Conservation (phyloP, 2,113 vertebrate genomes). For the Phainopepla nitens region DNA sequence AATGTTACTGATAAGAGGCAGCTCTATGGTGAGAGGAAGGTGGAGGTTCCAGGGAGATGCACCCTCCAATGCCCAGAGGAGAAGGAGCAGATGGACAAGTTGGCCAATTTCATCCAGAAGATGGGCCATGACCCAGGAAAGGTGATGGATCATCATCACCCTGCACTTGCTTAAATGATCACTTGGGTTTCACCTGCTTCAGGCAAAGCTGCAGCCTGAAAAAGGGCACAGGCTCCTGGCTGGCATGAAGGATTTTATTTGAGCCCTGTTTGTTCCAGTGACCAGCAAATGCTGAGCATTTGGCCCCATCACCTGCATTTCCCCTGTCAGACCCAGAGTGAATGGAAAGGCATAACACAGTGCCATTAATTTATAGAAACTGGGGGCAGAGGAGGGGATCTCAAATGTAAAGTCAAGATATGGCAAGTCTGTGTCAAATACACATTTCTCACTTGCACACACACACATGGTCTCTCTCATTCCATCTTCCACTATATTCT, state of each 20-base stretch:
- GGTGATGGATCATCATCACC: neutral
- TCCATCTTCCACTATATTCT: neutral
- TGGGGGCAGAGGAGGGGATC: neutral
- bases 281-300: neutral
- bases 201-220: neutral
- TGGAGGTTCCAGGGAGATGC: neutral
- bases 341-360: neutral
- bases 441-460: neutral
- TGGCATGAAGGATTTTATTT: neutral
- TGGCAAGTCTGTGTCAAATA: neutral
- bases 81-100: neutral
- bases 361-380: neutral
- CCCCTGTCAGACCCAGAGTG: neutral
- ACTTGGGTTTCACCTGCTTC: neutral
- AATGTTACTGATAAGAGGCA: fast-evolving
- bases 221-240: neutral
- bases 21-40: neutral
- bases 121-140: neutral
- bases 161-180: neutral
- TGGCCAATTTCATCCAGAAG: neutral
- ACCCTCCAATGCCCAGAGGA: neutral
- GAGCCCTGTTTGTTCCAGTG: neutral
- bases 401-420: neutral
- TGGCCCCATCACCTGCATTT: neutral
- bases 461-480: neutral